A percentile compares a stretch with the other conserved stretches of the same genome.
phyloP scores from a whole-genome alignment of 2,113 vertebrate genomes.

The Mirza zaza region DNA sequence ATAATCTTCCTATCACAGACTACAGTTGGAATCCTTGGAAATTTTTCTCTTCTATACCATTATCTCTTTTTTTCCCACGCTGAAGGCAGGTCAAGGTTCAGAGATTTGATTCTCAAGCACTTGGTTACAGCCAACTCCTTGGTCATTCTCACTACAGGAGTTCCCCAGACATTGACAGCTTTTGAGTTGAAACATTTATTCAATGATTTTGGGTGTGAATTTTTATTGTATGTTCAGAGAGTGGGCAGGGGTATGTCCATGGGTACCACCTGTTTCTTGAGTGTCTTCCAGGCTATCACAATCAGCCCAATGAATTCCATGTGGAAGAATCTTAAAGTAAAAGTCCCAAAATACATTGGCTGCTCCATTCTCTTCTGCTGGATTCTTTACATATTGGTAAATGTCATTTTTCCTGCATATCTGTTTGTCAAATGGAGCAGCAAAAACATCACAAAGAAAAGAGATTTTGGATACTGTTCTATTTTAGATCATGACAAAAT shows the following conservation, averaged over 20 bases:
- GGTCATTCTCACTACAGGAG: neutral
- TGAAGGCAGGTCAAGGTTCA: accelerated
- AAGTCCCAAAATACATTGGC: neutral
- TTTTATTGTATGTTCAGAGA: neutral
- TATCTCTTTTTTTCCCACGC: neutral
- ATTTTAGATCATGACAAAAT: neutral
- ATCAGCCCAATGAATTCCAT: neutral
- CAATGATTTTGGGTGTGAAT: neutral
- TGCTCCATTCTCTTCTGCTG: neutral
- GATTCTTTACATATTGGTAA: neutral
- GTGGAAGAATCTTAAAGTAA: neutral
- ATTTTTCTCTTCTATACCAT: neutral
- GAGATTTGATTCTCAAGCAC: neutral
- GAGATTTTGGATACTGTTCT: neutral
- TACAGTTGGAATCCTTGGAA: neutral
- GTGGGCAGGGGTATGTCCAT: neutral
- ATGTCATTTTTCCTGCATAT: neutral
- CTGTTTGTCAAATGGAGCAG: neutral
- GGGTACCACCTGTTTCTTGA: neutral
- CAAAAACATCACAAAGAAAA: neutral
- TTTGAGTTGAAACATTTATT: neutral
- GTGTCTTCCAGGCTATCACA: neutral
- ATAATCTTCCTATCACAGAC: neutral
- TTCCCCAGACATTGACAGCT: neutral
- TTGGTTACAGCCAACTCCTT: neutral